Evolutionary conservation across 1,140 invertebrate genomes (phyloP), one percentile per base, ranked within the genome.

Genomic region (Fopius arisanus): DNA sequence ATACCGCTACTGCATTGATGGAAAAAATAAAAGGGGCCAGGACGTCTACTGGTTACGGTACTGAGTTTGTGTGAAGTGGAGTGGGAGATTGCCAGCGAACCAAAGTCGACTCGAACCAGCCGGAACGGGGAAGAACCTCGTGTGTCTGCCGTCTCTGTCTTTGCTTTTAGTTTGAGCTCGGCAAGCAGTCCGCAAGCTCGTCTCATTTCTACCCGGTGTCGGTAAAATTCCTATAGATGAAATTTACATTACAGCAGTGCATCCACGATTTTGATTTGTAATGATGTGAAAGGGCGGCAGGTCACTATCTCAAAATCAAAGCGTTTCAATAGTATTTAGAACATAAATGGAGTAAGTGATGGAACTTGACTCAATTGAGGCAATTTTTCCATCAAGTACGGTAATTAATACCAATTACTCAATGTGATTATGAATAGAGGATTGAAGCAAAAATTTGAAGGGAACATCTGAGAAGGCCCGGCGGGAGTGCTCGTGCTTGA

Each of bases 41-140:
- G 1, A 28, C 16, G 26, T 33, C 29, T 7, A 19, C 62, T 72
- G 51, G 59, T 29, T 66, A 37, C 70, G 62, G 7, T 66, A 72
- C 70, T 72, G 70, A 51, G n/a, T n/a, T 16, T 48, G 28, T 6
- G 16, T 67, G 7, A 1, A 66, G 41, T 28, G 33, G 70, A 33
- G 62, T 62, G 70, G 70, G 33, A 23, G 19, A 51, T 7, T 51
- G 43, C 43, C 43, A 51, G 59, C 70, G 31, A 71, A 70, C 31
- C 40, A 43, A 59, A 14, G 48, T 33, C 67, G 54, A 63, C 33
- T 72, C 70, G 70, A 72, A 63, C 70, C 70, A 72, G 70, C 62
- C 70, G 70, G 62, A 72, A 72, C 70, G 70, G 70, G 70, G 59
- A 72, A 72, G 70, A 72, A 72, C 70, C 70, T 72, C 70, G 70